Conservation (phyloP, 2,797 vertebrate species). For the Acrossocheilus fasciatus region DNA sequence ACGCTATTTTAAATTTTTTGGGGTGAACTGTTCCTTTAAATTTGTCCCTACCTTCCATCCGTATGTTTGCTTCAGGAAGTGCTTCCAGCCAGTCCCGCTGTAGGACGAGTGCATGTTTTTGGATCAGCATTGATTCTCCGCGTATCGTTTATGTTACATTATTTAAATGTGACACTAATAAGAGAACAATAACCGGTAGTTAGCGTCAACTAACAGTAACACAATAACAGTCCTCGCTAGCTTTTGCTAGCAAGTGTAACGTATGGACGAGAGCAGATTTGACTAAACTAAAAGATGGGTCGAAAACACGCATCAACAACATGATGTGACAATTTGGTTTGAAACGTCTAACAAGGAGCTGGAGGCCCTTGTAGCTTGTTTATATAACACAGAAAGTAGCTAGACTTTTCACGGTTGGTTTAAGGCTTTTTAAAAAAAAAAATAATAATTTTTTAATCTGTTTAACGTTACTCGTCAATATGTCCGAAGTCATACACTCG, state of each 20-base stretch:
- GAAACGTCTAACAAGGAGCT: background rate
- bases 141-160: background rate
- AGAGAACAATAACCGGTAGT: background rate
- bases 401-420: background rate
- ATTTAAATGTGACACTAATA: background rate
- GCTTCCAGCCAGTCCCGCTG: background rate
- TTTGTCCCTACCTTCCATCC: background rate
- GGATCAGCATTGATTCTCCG: background rate
- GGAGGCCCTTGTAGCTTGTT: background rate
- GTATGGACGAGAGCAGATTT: background rate
- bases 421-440: background rate
- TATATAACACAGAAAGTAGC: background rate
- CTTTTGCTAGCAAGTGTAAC: background rate
- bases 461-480: constrained; percentile 44
- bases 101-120: background rate
- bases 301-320: background rate
- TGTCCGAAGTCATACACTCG: constrained; percentile 75
- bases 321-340: background rate
- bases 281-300: background rate
- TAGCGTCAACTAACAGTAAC: background rate
- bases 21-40: background rate
- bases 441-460: too few relatives aligned
- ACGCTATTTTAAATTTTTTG: background rate
- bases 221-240: background rate
- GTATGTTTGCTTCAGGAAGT: constrained; percentile 34